Conservation (phyloP, 2,113 vertebrate genomes). For the Azemiops feae region DNA sequence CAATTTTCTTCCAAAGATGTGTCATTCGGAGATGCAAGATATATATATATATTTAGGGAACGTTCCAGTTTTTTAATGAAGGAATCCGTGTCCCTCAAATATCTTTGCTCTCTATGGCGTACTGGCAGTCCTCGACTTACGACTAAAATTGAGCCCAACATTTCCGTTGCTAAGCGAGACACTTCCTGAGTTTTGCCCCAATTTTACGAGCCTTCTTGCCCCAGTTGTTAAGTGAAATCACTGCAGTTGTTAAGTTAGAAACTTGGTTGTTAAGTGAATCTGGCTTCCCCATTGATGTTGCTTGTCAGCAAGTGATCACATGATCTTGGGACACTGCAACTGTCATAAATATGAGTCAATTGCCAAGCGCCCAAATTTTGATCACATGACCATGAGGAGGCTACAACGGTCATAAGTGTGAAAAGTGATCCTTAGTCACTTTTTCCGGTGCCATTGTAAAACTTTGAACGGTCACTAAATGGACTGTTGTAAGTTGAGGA, state of each 20-base stretch:
- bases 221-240: no score
- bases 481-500: not conserved
- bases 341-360: no score
- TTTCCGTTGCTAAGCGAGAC: not conserved
- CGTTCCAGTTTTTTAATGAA: not conserved
- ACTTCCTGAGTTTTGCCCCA: not conserved
- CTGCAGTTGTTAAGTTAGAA: no score
- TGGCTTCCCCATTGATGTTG: no score
- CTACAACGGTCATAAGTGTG: not conserved
- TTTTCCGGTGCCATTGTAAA: no score
- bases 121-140: no score
- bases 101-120: not conserved
- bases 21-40: not conserved
- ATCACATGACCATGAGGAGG: not conserved
- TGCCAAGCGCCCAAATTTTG: no score
- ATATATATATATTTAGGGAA: not conserved
- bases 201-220: not conserved
- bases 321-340: no score
- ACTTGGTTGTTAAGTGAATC: no score
- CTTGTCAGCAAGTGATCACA: not conserved
- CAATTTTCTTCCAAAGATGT: not conserved
- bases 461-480: no score
- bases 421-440: not conserved
- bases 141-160: not conserved
- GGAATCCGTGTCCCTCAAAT: not conserved